Evolutionary conservation across 2,797 vertebrate genomes (phyloP).

Genomic region (Erethizon dorsatum): DNA sequence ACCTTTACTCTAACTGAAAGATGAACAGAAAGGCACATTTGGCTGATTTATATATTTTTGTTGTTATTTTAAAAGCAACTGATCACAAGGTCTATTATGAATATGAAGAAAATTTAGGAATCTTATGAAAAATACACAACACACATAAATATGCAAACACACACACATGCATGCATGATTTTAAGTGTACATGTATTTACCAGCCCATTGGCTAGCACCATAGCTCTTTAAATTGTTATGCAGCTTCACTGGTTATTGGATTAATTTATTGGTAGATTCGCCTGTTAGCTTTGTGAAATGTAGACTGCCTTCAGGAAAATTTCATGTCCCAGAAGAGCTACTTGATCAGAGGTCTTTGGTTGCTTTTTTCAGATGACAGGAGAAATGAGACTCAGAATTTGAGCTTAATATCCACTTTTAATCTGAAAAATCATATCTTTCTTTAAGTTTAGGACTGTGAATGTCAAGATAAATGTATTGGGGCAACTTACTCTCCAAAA

Average conservation of each 20-base stretch:
- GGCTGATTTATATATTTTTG: neutral
- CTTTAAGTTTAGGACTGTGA: neutral
- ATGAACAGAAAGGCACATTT: neutral
- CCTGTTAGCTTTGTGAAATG: neutral
- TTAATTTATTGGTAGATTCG: neutral
- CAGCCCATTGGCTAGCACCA: neutral
- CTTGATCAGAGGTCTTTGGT: neutral
- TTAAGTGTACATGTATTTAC: neutral
- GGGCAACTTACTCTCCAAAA: neutral
- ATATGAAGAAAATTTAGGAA: neutral
- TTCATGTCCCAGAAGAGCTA: neutral
- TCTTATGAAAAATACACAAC: neutral
- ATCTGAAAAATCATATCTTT: neutral
- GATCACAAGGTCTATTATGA: neutral
- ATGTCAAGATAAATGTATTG: neutral
- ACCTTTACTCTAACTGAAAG: neutral
- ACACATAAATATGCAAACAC: neutral
- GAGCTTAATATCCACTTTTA: neutral
- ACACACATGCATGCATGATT: neutral
- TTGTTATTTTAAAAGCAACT: neutral
- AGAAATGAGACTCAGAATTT: neutral
- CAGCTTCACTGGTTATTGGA: neutral
- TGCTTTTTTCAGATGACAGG: neutral
- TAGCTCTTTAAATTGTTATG: neutral
- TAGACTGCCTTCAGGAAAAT: neutral